Percentiles rank a stretch among this genome's conserved stretches.
These are phyloP conservation scores for Escarpia spicata DNA, from an alignment of 2,888 invertebrate species.

Conservation along the genomic window DNA sequence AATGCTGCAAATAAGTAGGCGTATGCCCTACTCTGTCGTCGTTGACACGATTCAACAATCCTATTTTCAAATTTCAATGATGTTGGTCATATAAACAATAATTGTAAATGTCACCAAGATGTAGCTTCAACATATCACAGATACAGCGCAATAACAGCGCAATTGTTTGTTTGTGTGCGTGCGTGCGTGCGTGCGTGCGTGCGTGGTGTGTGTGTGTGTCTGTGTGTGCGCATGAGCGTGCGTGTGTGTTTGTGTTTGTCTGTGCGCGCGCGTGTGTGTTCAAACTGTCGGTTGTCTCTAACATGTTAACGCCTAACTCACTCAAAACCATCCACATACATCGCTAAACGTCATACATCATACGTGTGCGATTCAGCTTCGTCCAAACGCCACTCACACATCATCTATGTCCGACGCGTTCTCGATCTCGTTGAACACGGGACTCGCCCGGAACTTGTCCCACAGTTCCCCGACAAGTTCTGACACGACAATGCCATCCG, in stretches of 20 bases:
- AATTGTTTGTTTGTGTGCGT: background rate
- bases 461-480: conserved; percentile 21
- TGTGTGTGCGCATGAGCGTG: no score
- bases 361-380: background rate
- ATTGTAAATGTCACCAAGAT: background rate
- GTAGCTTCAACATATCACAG: conserved; percentile 2
- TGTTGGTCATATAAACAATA: no score
- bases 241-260: no score
- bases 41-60: no score
- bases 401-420: background rate
- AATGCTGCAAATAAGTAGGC: background rate
- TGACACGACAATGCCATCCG: conserved; percentile 22
- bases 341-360: background rate
- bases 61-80: no score
- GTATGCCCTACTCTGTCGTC: background rate
- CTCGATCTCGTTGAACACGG: background rate
- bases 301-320: background rate
- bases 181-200: no score
- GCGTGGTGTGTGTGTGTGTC: no score
- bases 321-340: background rate
- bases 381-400: background rate
- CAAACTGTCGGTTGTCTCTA: background rate
- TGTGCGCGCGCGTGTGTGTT: no score
- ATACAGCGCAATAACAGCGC: background rate
- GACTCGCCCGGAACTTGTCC: conserved; percentile 23